Conservation (phyloP, 35 echinoderm and acorn worm species). For the Heliocidaris erythrogramma region DNA sequence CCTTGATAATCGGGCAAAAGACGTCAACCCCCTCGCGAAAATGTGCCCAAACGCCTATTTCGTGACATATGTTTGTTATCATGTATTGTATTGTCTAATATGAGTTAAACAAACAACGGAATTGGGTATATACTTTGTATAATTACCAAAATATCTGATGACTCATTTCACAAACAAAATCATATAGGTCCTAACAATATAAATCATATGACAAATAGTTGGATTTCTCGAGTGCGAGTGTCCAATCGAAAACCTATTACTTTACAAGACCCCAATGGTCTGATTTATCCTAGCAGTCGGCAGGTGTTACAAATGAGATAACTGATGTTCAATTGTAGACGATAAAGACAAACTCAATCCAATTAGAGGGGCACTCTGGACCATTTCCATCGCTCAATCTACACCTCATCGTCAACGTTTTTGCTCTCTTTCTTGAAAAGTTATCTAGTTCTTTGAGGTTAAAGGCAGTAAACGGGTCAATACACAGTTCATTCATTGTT, state of each 20-base stretch:
- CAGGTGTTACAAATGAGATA: not conserved
- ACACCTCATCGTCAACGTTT: not conserved
- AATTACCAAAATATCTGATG: too few species aligned
- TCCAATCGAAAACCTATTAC: not conserved
- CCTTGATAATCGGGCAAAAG: too few species aligned
- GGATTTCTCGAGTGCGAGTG: too few species aligned
- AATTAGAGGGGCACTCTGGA: not conserved
- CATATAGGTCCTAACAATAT: not conserved
- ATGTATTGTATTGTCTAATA: too few species aligned
- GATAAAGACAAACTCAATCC: not conserved
- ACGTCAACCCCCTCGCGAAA: too few species aligned
- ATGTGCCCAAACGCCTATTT: too few species aligned
- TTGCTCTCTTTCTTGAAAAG: not conserved
- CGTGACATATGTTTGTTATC: too few species aligned
- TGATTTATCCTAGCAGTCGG: not conserved
- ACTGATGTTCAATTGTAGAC: not conserved
- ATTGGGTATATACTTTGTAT: too few species aligned
- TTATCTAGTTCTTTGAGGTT: not conserved
- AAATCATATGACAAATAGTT: not conserved
- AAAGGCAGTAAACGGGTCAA: not conserved
- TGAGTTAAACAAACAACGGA: too few species aligned
- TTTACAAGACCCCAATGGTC: not conserved
- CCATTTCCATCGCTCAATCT: not conserved
- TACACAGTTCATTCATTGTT: not conserved
- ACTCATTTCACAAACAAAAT: too few species aligned